Evolutionary conservation across 2,113 vertebrate species (phyloP), one percentile per base, ranked within the genome.

Genomic region (Chaenocephalus aceratus): DNA sequence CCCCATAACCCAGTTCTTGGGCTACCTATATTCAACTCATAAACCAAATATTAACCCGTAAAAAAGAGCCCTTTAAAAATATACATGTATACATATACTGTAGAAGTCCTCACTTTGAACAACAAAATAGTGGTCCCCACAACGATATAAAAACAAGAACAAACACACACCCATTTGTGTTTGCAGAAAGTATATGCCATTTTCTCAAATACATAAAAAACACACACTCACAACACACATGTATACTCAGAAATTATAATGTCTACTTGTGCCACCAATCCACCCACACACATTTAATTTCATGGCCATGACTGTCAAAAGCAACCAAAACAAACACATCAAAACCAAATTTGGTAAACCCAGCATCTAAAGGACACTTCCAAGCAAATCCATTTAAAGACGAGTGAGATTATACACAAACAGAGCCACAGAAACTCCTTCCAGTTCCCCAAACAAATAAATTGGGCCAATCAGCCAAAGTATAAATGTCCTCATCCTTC

Each of bases 401-500:
- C 23, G 3, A 63, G 44, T 16, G 10, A 30, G 58, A 85, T 79
- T n/a, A 72, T 11, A 71, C 48, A 54, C 30, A 30, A 53, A 69
- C 30, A 48, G 66, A 72, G 5, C 11, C 26, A 68, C 48, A 76
- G 9, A 46, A 64, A 61, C 45, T 18, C 34, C 18, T 7, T 23
- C 34, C 52, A 41, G 36, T 41, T 6, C 36, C 3, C 58, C 52
- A 49, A 54, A 53, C 73, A 81, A 79, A 83, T 34, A 85, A 92
- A 92, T 60, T 84, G 72, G 88, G 86, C 83, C 80, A 72, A 83
- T 84, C 75, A 83, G 84, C 65, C 63, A 59, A 64, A 88, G 83
- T 48, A 41, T 71, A 70, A 87, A 72, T 65, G 36, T 80, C 82
- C 76, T 83, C 86, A 82, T 91, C 86, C 83, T 83, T 93, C 90